Base-by-base conservation (phyloP, 2,113 vertebrate species). In the Falco punctatus region DNA sequence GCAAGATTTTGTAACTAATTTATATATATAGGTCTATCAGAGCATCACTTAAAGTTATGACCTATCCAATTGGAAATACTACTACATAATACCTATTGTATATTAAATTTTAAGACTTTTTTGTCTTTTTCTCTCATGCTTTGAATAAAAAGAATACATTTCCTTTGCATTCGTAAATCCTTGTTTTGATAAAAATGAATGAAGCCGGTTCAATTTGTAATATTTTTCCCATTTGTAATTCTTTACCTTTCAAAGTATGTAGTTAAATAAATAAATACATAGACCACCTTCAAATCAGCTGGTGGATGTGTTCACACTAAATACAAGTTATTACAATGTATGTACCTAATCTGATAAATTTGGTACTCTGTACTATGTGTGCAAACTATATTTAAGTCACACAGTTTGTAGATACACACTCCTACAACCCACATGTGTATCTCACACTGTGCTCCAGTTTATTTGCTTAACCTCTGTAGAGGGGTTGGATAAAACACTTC, bases 341-440 rank as follows among this genome's bases (percentile, higher is more conserved):
- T 70, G 10, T 44, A 33, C 58, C 26, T 81, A 57, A n/a, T 23
- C 33, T 51, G 57, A 28, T 40, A 65, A 44, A 24, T 30, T 49
- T 38, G 15, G 4, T 48, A 19, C 16, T 58, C 24, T 84, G n/a
- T 6, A 51, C 10, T 49, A 61, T 13, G 6, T 16, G 12, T 74
- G 15, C 20, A 71, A 66, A n/a, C 12, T 44, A 5, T 9, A 17
- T 71, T 89, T 81, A 66, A 89, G 44, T 7, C 20, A 30, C 61
- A 4, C 32, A 38, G 12, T 59, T 49, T 51, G 21, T 72, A 46
- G 48, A 46, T 33, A 19, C 18, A 27, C 17, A 38, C 15, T 33
- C 13, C 38, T 75, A 2, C 2, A 9, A 58, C 48, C 35, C 11
- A 3, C 2, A 1, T 35, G 7, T 32, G 8, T 52, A 18, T 46